Evolutionary conservation across 2,888 invertebrate species (phyloP).

Genomic region (Chesias legatella): DNA sequence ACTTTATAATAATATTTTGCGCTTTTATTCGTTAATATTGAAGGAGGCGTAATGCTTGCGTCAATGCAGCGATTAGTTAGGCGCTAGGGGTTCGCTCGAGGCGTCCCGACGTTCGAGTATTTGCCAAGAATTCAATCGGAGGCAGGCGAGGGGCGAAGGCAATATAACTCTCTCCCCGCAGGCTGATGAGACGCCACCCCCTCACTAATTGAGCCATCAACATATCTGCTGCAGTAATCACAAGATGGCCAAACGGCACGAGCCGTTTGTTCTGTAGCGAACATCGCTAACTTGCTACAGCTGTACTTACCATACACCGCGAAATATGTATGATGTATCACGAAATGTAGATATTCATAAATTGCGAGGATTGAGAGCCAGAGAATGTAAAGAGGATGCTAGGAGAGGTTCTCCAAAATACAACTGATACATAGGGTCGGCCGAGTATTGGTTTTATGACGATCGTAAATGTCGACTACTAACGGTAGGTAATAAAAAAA

Average conservation of each 20-base stretch:
- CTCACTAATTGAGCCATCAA: constrained; percentile 56
- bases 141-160: constrained; percentile 34
- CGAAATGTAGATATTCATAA: constrained; percentile 7
- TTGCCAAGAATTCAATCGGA: constrained; percentile 64
- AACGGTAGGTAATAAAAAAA: constrained; percentile 46
- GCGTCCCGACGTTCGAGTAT: constrained; percentile 28
- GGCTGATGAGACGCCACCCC: constrained; percentile 37
- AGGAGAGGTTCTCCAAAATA: constrained; percentile 31
- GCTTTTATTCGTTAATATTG: constrained; percentile 22
- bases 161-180: constrained; percentile 42
- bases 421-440: constrained; percentile 35
- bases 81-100: constrained; percentile 19
- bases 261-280: constrained; percentile 34
- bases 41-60: constrained; percentile 33
- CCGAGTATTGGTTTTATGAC: constrained; percentile 48
- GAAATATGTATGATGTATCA: too few species aligned
- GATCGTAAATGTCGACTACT: constrained; percentile 47
- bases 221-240: constrained; percentile 45
- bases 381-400: constrained; percentile 19
- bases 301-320: constrained; percentile 2
- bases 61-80: constrained; percentile 25
- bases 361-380: background rate
- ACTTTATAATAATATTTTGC: constrained; percentile 45
- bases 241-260: constrained; percentile 26
- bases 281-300: constrained; percentile 26